Evolutionary conservation across 1,140 invertebrate genomes (phyloP).

Genomic region (Formica exsecta): DNA sequence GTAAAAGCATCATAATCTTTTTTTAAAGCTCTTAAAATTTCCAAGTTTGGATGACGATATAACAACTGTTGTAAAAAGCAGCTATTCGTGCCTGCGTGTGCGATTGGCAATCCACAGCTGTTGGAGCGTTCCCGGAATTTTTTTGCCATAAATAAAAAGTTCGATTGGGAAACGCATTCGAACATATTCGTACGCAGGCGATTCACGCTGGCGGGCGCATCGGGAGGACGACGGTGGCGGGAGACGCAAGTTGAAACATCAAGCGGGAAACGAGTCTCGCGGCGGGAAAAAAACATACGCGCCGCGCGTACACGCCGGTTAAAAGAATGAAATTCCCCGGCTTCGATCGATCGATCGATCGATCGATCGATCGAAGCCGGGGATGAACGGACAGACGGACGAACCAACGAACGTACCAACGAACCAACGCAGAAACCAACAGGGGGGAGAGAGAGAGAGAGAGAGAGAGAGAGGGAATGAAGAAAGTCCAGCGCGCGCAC

Average conservation of each 20-base stretch:
- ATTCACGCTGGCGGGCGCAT: conserved; percentile 18
- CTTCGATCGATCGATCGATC: conserved; percentile 40
- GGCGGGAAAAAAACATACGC: conserved; percentile 33
- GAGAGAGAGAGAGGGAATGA: conserved; percentile 5
- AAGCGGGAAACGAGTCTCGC: conserved; percentile 39
- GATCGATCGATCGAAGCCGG: not conserved
- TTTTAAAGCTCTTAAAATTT: not conserved
- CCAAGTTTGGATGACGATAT: not conserved
- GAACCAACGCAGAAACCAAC: not conserved
- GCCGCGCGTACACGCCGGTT: conserved; percentile 6
- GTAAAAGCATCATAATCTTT: not conserved
- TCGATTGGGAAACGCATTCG: conserved; percentile 16
- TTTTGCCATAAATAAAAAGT: conserved; percentile 34
- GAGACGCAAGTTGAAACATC: conserved; percentile 47
- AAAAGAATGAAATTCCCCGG: conserved; percentile 56
- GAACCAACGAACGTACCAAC: not conserved
- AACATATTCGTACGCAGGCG: not conserved
- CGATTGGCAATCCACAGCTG: conserved; percentile 12
- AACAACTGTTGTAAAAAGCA: not conserved
- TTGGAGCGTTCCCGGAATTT: conserved; percentile 15
- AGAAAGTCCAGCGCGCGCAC: conserved; percentile 25
- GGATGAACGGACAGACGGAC: not conserved
- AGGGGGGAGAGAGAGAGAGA: too few relatives aligned
- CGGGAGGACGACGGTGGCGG: not conserved
- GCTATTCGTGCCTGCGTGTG: not conserved